Evolutionary conservation across 2,888 invertebrate species (phyloP), one percentile per base, ranked within the genome.

Genomic region (Sabatieria punctata): DNA sequence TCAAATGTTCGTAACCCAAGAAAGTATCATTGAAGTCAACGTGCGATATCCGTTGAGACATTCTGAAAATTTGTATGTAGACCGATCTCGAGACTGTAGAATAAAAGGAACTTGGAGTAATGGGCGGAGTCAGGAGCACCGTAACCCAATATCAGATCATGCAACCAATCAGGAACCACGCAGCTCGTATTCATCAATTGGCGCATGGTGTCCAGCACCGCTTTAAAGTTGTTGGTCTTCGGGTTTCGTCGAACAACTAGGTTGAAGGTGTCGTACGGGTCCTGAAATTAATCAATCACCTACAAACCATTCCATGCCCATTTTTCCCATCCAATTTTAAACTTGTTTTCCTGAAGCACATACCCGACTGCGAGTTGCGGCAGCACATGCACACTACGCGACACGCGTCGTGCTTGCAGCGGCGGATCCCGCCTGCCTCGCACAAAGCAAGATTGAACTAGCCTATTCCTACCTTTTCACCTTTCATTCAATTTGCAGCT

Each of bases 201-300:
- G 2, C 97, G 74, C 50, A 99, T 99, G 0, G 97, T 99, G 68
- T 95, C 93, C 57, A 99, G 70, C 1, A 99, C 97, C 0, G 97
- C 97, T 70, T 99, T 99, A 70, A 99, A 99, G 69, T 99, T 99
- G 66, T 99, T 99, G 70, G 97, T 93, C 63, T 99, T 97, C 0
- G 97, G 95, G 66, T 95, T 95, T n/a, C 97, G 76, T 33, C 97
- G 76, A 78, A 99, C 83, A 48, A 99, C 77, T 44, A 99, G 80
- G 67, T 93, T 97, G 69, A 99, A 97, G 13, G 82, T 79, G 61
- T 83, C 83, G 67, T 86, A 85, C 1, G 85, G 79, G 65, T 85
- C 84, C 52, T 63, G 45, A 44, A 44, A 41, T n/a, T n/a, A n/a
- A n/a, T n/a, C n/a, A n/a, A n/a, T 18, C 37, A 18, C 18, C 11